These are phyloP conservation scores for Branchinecta lynchi DNA, from an alignment of 1,140 invertebrate species.

Conservation along the genomic window DNA sequence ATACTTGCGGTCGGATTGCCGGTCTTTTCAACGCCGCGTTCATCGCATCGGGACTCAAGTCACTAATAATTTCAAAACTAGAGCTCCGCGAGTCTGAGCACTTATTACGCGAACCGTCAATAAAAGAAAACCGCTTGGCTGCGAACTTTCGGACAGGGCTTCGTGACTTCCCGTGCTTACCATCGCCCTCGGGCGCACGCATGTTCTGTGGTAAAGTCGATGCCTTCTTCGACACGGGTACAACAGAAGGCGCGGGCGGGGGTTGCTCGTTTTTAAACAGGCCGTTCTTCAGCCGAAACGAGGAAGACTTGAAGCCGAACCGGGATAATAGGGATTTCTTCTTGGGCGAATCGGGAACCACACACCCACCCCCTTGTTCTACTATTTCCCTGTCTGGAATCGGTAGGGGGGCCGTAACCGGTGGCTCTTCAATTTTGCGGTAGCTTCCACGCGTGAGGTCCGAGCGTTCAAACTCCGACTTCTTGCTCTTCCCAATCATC, in stretches of 20 bases:
- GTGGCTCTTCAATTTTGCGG: neutral
- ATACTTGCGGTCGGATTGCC: neutral
- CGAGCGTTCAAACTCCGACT: neutral
- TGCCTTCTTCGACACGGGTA: neutral
- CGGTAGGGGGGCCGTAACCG: neutral
- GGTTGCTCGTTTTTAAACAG: neutral
- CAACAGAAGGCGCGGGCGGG: neutral
- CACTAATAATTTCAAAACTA: slow-evolving; percentile 7
- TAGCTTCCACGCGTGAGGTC: neutral
- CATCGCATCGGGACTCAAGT: neutral
- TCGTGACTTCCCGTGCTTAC: neutral
- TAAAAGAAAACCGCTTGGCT: slow-evolving; percentile 7
- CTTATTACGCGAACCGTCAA: neutral
- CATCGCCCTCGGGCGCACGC: neutral
- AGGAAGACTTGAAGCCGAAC: neutral
- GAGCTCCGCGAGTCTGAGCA: slow-evolving; percentile 3
- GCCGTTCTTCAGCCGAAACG: neutral
- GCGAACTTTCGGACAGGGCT: neutral
- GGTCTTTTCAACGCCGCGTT: neutral
- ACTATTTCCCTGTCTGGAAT: neutral
- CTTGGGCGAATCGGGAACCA: neutral
- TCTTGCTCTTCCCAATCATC: neutral
- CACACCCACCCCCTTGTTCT: neutral
- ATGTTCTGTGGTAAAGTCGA: neutral
- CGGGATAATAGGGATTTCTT: neutral